Percentiles rank a stretch among this genome's conserved stretches.
Evolutionary conservation across 2,113 vertebrate species (phyloP).

Genomic region (Amblyornis subalaris): DNA sequence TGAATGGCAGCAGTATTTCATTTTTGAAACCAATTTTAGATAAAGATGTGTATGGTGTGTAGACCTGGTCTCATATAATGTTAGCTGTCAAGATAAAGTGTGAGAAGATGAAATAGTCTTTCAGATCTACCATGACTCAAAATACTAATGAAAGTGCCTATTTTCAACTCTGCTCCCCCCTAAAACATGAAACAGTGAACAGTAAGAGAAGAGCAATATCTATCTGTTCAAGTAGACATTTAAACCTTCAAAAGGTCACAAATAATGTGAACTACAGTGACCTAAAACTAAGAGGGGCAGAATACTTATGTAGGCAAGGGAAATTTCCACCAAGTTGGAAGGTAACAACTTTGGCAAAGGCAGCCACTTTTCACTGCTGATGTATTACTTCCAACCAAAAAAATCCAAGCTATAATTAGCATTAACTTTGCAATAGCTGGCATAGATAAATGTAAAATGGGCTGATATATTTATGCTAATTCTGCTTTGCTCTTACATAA

Average conservation of each 20-base stretch:
- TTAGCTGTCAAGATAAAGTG: slow-evolving; percentile 12
- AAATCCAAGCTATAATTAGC: not conserved
- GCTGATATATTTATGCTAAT: not conserved
- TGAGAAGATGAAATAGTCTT: not conserved
- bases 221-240: not conserved
- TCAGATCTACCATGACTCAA: not conserved
- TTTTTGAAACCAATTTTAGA: slow-evolving; percentile 21
- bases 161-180: not conserved
- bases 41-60: not conserved
- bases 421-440: not conserved
- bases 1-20: not conserved
- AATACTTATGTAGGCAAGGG: not conserved
- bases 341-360: not conserved
- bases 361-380: not conserved
- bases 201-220: not conserved
- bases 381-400: not conserved
- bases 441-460: rapidly evolving
- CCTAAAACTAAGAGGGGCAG: not conserved
- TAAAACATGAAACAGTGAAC: not conserved
- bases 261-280: not conserved
- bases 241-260: not conserved
- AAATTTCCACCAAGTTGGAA: not conserved
- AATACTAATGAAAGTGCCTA: not conserved
- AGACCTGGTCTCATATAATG: not conserved
- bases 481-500: not conserved